Percentiles rank a stretch among this genome's conserved stretches.
Evolutionary conservation across 2,113 vertebrate species (phyloP).

Genomic region (Pelusios castaneus): DNA sequence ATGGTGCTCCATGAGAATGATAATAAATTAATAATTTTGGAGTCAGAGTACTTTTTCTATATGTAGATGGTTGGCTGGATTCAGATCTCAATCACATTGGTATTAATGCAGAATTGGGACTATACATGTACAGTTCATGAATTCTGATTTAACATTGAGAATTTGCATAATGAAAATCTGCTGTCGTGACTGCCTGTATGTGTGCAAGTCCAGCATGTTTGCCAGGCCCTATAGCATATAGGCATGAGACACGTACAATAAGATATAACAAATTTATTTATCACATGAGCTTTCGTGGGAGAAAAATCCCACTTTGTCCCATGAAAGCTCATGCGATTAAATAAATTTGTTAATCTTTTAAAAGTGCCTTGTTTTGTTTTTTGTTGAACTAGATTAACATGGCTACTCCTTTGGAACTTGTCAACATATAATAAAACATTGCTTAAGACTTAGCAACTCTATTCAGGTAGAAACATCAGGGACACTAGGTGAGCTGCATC

Average conservation of each 20-base stretch:
- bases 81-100: background rate
- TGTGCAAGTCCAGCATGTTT: background rate
- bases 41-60: background rate
- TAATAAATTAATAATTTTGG: conserved; percentile 6
- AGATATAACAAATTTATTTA: no score
- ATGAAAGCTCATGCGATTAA: no score
- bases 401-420: no score
- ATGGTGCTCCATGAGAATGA: background rate
- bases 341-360: no score
- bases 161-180: background rate
- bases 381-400: no score
- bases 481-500: background rate
- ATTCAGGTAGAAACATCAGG: no score
- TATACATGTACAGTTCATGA: background rate
- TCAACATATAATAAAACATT: no score
- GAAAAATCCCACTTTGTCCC: no score
- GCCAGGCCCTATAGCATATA: background rate
- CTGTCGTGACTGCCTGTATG: background rate
- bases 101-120: background rate
- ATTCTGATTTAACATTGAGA: background rate
- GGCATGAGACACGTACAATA: background rate
- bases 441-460: background rate
- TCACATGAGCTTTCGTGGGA: no score
- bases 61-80: background rate
- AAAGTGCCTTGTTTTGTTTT: no score